phyloP scores from a whole-genome alignment of 2,888 invertebrate genomes.

The Holacanthella duospinosa region DNA sequence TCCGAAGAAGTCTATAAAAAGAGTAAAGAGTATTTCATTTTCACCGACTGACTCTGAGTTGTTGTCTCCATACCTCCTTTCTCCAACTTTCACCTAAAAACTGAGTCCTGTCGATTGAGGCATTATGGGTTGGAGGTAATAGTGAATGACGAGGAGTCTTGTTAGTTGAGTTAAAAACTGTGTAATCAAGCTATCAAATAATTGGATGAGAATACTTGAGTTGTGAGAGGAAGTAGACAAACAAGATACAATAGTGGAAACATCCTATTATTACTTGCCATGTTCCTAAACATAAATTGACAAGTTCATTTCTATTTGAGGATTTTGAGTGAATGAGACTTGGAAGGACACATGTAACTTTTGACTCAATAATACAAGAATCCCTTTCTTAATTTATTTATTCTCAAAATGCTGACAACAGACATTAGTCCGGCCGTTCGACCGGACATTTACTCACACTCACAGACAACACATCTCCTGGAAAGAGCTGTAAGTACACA shows the following conservation, averaged over 20 bases:
- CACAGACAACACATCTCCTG: conserved; percentile 27
- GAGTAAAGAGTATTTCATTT: no score
- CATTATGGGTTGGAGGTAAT: not conserved
- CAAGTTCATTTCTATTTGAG: not conserved
- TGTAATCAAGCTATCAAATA: conserved; percentile 27
- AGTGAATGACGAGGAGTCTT: conserved; percentile 3
- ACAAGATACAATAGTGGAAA: not conserved
- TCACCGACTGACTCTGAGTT: no score
- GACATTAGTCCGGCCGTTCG: conserved; percentile 36
- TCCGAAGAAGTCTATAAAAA: no score
- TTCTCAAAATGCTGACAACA: conserved; percentile 33
- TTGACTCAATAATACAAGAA: not conserved
- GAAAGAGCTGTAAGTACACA: conserved; percentile 36
- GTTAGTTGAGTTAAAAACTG: conserved; percentile 8
- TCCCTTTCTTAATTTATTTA: not conserved
- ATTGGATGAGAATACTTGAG: conserved; percentile 1
- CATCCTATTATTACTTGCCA: not conserved
- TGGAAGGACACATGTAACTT: no score
- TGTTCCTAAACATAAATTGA: not conserved
- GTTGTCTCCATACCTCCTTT: no score
- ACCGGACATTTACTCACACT: conserved; percentile 35
- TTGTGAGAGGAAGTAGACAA: not conserved
- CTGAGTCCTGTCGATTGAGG: no score
- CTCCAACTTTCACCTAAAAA: not conserved
- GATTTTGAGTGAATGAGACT: no score